Percentiles rank a stretch among this genome's conserved stretches.
phyloP scores from a whole-genome alignment of 2,113 vertebrate genomes.

The Sinosuthora webbiana region DNA sequence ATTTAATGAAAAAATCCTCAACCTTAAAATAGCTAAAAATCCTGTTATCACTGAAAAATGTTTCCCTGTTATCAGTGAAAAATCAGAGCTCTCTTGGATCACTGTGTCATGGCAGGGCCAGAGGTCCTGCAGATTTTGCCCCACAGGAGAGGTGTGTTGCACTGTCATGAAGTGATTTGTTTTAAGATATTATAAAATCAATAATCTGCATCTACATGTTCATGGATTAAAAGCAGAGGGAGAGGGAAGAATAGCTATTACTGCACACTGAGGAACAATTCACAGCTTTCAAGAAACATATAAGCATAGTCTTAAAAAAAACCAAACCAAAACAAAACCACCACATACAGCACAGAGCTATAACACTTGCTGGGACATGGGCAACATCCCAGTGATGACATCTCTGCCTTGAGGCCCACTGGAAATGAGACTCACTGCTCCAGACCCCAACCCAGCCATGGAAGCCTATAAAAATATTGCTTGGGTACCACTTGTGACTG shows the following conservation, averaged over 20 bases:
- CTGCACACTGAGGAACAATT: not conserved
- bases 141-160: not conserved
- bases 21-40: not conserved
- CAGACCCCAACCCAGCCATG: conserved; percentile 12
- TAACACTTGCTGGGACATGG: fast-evolving
- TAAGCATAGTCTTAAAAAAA: not conserved
- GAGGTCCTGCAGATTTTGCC: not conserved
- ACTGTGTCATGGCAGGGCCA: not conserved
- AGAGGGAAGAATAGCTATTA: not conserved
- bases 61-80: not conserved
- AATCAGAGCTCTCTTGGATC: not conserved
- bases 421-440: conserved; percentile 65
- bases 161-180: not conserved
- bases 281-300: not conserved
- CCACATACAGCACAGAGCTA: not conserved
- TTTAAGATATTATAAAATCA: not conserved
- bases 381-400: not conserved
- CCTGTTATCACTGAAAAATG: not conserved
- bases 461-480: conserved; percentile 66
- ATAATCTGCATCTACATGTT: not conserved
- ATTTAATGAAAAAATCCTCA: not conserved
- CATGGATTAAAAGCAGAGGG: not conserved
- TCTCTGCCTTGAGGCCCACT: conserved; percentile 64
- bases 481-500: conserved; percentile 63
- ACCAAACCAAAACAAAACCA: too few relatives aligned